These are phyloP conservation scores for Nothoprocta pentlandii DNA, from an alignment of 2,113 vertebrate genomes.

Conservation along the genomic window DNA sequence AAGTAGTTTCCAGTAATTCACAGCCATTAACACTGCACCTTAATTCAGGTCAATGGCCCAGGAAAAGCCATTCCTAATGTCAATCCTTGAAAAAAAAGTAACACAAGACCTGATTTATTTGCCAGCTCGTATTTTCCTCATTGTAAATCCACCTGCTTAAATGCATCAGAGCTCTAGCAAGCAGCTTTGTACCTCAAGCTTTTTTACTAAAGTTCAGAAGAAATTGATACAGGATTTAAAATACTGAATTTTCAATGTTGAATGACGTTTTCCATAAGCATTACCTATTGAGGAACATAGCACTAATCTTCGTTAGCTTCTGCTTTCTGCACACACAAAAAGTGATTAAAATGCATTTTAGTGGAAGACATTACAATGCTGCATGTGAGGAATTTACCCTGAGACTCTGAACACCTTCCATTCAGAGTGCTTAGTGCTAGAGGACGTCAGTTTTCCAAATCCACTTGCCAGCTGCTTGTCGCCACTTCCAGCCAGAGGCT, in stretches of 20 bases:
- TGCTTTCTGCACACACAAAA: neutral
- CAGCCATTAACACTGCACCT: neutral
- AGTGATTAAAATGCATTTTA: neutral
- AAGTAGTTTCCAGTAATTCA: slow-evolving; percentile 2
- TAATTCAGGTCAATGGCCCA: neutral
- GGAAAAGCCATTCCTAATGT: neutral
- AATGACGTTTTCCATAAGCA: neutral
- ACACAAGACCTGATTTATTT: neutral
- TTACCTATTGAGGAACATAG: neutral
- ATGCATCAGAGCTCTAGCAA: neutral
- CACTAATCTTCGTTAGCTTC: neutral
- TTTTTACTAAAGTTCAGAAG: neutral
- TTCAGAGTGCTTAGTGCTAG: neutral
- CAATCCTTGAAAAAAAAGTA: neutral
- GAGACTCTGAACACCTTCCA: neutral
- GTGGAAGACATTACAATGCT: neutral
- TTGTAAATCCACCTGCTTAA: neutral
- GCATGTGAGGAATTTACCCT: neutral
- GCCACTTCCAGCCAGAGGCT: neutral
- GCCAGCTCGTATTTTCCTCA: neutral
- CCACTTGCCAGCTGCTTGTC: neutral
- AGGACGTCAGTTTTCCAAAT: neutral
- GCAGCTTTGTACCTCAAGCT: neutral
- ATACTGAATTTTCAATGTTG: neutral
- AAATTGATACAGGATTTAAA: neutral